Base-by-base conservation (phyloP, 2,888 invertebrate species). In the Patella ulyssiponensis region DNA sequence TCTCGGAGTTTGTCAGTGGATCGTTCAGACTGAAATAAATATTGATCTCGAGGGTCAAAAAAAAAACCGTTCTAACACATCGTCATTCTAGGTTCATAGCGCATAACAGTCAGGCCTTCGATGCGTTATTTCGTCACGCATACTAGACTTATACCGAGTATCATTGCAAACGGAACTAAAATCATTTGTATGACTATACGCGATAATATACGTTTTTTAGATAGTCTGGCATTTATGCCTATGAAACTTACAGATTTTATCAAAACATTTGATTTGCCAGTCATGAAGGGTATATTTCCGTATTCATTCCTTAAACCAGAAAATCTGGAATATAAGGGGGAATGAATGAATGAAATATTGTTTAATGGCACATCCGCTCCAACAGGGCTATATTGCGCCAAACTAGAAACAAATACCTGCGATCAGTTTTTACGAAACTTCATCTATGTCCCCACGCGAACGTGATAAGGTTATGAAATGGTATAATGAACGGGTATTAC, bases 361-460 rank as follows among this genome's bases (percentile, higher is more conserved):
- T n/a, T n/a, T n/a, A n/a, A n/a, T n/a, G n/a, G n/a, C n/a, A n/a
- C n/a, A n/a, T n/a, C n/a, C n/a, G n/a, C n/a, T n/a, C n/a, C n/a
- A n/a, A 58, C n/a, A 58, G 20, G 58, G 58, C n/a, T 58, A 58
- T 9, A 58, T 58, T 58, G n/a, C n/a, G n/a, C n/a, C n/a, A n/a
- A n/a, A n/a, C n/a, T n/a, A n/a, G n/a, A n/a, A n/a, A n/a, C n/a
- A 17, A 58, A n/a, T 58, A 20, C 58, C 58, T 5, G 58, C 17
- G 4, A n/a, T 58, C 20, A n/a, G n/a, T 11, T 58, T n/a, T 58
- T 58, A 58, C 17, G 58, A 58, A 7, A 17, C 17, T 4, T 20
- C n/a, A n/a, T n/a, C n/a, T 9, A 17, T 58, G 58, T 11, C 58
- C 1, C 20, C 58, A n/a, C 17, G 2, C n/a, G 58, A 20, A 3